phyloP scores from a whole-genome alignment of 2,888 invertebrate genomes.

The Neuroscelio doddi region DNA sequence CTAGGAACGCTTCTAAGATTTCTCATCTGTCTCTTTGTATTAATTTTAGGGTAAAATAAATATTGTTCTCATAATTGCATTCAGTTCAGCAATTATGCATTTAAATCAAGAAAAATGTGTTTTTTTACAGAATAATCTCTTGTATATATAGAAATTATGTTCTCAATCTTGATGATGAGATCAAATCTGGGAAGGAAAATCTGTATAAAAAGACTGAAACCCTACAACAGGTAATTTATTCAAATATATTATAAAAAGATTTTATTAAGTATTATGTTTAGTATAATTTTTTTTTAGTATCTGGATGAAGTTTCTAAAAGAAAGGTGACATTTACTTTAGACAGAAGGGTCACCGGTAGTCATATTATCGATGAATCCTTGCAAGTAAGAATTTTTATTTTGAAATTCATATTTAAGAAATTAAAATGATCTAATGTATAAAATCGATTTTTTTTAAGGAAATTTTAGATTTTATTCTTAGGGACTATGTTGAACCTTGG shows the following conservation, averaged over 20 bases:
- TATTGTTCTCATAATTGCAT: background rate
- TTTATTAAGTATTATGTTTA: background rate
- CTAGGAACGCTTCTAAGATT: constrained; percentile 62
- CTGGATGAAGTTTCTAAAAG: constrained; percentile 62
- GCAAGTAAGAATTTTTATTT: constrained; percentile 76
- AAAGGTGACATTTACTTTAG: constrained; percentile 71
- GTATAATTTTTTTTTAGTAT: constrained; percentile 54
- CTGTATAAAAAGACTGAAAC: constrained; percentile 68
- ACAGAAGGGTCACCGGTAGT: constrained; percentile 85
- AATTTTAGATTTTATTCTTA: constrained; percentile 84
- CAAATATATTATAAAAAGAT: background rate
- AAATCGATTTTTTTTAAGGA: constrained; percentile 70
- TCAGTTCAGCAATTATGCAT: too few relatives aligned
- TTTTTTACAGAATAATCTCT: constrained; percentile 48
- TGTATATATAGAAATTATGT: constrained; percentile 66
- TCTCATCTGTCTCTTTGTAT: constrained; percentile 57
- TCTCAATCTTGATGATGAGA: constrained; percentile 60
- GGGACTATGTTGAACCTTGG: constrained; percentile 88
- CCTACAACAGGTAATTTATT: constrained; percentile 51
- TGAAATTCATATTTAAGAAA: too few relatives aligned
- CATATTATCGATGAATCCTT: constrained; percentile 89
- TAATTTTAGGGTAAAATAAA: constrained; percentile 63
- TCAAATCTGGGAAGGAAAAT: constrained; percentile 65
- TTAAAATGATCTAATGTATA: background rate
- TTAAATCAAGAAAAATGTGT: background rate